These are phyloP conservation scores for Eospalax fontanierii DNA, from an alignment of 2,797 vertebrate species.

Conservation along the genomic window DNA sequence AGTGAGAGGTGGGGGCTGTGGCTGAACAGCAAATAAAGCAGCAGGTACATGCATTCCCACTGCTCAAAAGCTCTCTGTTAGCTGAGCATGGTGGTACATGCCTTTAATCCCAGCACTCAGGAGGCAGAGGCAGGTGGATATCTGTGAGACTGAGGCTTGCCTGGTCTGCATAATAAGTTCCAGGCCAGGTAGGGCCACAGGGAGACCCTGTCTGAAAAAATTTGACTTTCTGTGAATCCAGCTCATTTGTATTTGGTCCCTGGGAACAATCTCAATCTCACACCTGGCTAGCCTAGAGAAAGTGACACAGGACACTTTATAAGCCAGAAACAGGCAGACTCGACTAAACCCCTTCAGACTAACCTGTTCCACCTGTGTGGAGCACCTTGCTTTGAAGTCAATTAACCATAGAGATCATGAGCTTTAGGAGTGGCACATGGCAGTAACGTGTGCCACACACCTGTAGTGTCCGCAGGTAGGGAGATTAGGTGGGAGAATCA, in stretches of 20 bases:
- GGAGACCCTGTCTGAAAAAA: too few relatives aligned
- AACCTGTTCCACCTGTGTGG: accelerated
- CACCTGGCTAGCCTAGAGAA: not conserved
- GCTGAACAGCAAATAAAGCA: not conserved
- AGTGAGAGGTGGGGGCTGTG: not conserved
- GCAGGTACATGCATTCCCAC: not conserved
- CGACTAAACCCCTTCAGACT: not conserved
- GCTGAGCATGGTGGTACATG: too few relatives aligned
- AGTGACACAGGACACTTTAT: not conserved
- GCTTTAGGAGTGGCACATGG: not conserved
- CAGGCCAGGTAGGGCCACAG: too few relatives aligned
- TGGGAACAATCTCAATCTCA: not conserved
- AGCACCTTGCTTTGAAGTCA: not conserved
- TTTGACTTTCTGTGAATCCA: too few relatives aligned
- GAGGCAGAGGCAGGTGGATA: too few relatives aligned
- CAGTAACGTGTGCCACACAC: not conserved
- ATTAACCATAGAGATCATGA: not conserved
- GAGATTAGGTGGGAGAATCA: not conserved
- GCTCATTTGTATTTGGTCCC: not conserved
- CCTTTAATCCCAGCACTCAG: too few relatives aligned
- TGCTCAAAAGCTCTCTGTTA: not conserved
- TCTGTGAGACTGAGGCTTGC: too few relatives aligned
- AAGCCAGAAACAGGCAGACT: not conserved
- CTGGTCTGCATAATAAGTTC: too few relatives aligned
- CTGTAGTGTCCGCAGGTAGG: not conserved